Evolutionary conservation across 2,888 invertebrate species (phyloP), one percentile per base, ranked within the genome.

Genomic region (Pilophorus perplexus): DNA sequence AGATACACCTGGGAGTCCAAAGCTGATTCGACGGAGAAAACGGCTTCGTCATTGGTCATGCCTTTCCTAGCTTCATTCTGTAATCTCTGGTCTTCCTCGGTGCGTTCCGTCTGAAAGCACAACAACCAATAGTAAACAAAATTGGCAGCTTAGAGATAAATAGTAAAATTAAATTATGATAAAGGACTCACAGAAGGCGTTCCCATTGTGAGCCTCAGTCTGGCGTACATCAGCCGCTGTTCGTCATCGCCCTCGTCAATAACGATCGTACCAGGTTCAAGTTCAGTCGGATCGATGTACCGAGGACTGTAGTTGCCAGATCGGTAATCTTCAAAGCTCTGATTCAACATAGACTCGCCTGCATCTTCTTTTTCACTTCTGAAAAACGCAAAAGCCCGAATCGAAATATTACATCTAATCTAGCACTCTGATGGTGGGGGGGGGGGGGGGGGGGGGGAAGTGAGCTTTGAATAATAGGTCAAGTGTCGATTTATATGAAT

Each of bases 1-100:
- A 93, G 79, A 74, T 93, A 92, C 8, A 92, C 87, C 79, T 92
- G 89, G 69, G 87, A 87, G 73, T 93, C 92, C 71, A 96, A 78
- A 25, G 87, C 83, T 67, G 90, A 85, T 83, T 97, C 91, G 48
- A 92, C 95, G 67, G 93, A 90, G 80, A 97, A 96, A 75, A 87
- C 86, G 0, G 89, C 93, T 79, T 95, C 96, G 74, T 93, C 95
- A 42, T 83, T 84, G 40, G 84, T 84, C 87, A 91, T 89, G 16
- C 89, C 92, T 75, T 90, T 89, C 33, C 87, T 80, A 0, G 94
- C 95, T 78, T 91, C 87, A 72, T 85, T 80, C 73, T 89, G 85
- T 80, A 94, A 83, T 52, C 88, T 78, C 66, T 78, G 76, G 69
- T 79, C 79, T 22, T 42, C 68, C 46, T 66, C 66, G n/a, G 64